Evolutionary conservation across 2,113 vertebrate genomes (phyloP).

Genomic region (Danionella cerebrum): DNA sequence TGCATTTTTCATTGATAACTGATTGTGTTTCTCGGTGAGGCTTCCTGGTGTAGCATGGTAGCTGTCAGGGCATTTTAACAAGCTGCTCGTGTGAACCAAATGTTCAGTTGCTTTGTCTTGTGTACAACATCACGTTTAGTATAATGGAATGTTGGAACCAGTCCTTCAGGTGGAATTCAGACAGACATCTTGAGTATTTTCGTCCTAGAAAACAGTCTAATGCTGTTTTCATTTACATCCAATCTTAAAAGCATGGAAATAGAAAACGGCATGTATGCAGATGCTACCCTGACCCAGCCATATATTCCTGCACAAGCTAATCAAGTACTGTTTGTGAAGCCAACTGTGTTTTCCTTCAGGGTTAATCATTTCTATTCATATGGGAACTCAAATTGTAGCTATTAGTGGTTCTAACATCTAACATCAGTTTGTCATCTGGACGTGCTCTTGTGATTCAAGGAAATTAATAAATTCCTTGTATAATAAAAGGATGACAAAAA

Average conservation of each 20-base stretch:
- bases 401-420: background rate
- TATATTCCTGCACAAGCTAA: slow-evolving; percentile 12
- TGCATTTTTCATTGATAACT: too few species aligned
- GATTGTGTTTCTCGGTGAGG: background rate
- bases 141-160: slow-evolving; percentile 66
- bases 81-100: slow-evolving; percentile 31
- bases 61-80: slow-evolving; percentile 55
- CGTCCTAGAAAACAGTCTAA: slow-evolving; percentile 49
- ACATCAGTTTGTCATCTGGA: too few species aligned
- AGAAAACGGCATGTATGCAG: slow-evolving; percentile 46
- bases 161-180: slow-evolving; percentile 54
- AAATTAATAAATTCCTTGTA: too few species aligned
- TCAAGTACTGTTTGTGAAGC: background rate
- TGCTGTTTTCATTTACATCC: slow-evolving; percentile 57
- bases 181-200: slow-evolving; percentile 57
- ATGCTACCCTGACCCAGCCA: slow-evolving; percentile 45
- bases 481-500: too few species aligned
- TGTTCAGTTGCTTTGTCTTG: slow-evolving; percentile 16
- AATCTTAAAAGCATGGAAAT: slow-evolving; percentile 49
- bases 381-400: background rate
- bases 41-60: background rate
- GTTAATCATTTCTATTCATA: background rate
- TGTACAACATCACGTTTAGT: slow-evolving; percentile 54
- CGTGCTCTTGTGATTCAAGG: too few species aligned
- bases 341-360: background rate